Conservation (phyloP, 2,113 vertebrate genomes). For the Oceanites oceanicus region DNA sequence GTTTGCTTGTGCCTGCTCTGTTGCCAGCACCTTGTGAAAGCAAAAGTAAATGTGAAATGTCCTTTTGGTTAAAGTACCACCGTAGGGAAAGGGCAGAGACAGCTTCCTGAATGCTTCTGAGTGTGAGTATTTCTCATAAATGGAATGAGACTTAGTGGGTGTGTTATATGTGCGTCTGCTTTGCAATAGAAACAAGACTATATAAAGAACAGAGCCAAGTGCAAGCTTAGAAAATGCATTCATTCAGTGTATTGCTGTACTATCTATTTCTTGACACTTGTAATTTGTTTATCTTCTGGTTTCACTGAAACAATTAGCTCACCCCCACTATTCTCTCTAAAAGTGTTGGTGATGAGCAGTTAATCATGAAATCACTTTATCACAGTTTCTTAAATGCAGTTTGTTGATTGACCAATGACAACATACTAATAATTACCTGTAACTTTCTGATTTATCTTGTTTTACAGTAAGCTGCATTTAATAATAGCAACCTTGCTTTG, state of each 20-base stretch:
- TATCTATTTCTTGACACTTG: background rate
- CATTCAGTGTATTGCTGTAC: background rate
- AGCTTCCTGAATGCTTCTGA: background rate
- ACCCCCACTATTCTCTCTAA: background rate
- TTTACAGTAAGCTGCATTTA: slow-evolving; percentile 38
- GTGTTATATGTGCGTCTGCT: background rate
- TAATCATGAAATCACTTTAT: slow-evolving; percentile 42
- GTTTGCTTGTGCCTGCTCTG: background rate
- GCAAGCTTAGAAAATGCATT: background rate
- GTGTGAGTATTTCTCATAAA: background rate
- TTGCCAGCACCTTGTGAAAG: background rate
- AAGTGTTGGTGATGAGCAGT: background rate
- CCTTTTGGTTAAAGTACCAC: background rate
- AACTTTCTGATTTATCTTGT: slow-evolving; percentile 48
- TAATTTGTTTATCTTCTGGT: background rate
- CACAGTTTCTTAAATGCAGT: slow-evolving; percentile 9
- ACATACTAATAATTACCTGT: slow-evolving; percentile 12
- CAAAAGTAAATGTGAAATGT: background rate
- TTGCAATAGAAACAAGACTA: background rate
- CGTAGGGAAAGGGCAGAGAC: background rate
- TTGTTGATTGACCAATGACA: slow-evolving; percentile 47
- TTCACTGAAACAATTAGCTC: slow-evolving; percentile 12
- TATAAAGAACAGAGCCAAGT: background rate
- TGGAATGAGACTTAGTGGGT: background rate
- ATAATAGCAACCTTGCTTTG: slow-evolving; percentile 20